A percentile compares a stretch with the other conserved stretches of the same genome.
Conservation (phyloP, 1,140 invertebrate species). For the Anoplolepis gracilipes region DNA sequence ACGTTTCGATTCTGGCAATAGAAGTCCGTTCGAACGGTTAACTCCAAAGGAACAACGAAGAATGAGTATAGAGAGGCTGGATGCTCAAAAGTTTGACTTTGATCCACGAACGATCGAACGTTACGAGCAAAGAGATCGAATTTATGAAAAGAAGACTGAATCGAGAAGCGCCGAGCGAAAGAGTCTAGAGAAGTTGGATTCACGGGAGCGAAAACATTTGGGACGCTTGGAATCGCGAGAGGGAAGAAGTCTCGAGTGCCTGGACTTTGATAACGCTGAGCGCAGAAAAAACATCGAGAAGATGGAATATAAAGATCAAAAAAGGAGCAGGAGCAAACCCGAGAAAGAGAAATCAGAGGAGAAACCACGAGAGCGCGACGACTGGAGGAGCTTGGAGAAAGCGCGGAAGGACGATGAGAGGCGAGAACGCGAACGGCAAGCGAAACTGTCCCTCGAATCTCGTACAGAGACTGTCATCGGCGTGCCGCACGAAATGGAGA, state of each 20-base stretch:
- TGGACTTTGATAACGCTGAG: slow-evolving; percentile 64
- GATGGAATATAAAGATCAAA: slow-evolving; percentile 68
- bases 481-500: slow-evolving; percentile 74
- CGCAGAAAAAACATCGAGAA: slow-evolving; percentile 70
- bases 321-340: slow-evolving; percentile 57
- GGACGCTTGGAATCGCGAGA: slow-evolving; percentile 69
- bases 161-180: slow-evolving; percentile 60
- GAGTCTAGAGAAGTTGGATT: slow-evolving; percentile 64
- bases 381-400: slow-evolving; percentile 83
- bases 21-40: slow-evolving; percentile 74
- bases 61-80: slow-evolving; percentile 80
- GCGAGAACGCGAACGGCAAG: slow-evolving; percentile 79
- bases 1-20: slow-evolving; percentile 77
- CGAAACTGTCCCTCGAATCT: slow-evolving; percentile 78
- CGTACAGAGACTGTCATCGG: slow-evolving; percentile 78
- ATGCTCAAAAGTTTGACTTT: slow-evolving; percentile 80
- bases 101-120: slow-evolving; percentile 80
- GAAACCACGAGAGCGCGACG: slow-evolving; percentile 81
- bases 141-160: slow-evolving; percentile 57
- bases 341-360: slow-evolving; percentile 76
- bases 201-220: slow-evolving; percentile 64
- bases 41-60: slow-evolving; percentile 75
- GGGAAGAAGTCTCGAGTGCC: slow-evolving; percentile 64
- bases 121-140: slow-evolving; percentile 62
- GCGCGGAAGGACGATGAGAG: slow-evolving; percentile 82